These are phyloP conservation scores for Alces alces DNA, from an alignment of 2,113 vertebrate species.

Conservation along the genomic window DNA sequence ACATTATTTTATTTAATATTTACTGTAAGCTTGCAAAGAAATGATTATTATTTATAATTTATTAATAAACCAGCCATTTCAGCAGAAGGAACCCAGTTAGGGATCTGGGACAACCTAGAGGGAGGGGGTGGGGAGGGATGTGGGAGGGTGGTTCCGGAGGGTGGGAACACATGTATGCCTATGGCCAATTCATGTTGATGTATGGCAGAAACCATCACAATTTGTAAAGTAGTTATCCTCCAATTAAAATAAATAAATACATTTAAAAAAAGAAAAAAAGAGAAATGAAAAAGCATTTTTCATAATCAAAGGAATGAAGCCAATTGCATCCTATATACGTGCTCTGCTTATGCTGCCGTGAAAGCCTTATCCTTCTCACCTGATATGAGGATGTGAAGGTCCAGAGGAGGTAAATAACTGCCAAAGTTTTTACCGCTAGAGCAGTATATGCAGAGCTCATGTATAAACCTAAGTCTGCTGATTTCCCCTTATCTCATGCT, in stretches of 20 bases:
- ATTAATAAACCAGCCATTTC: background rate
- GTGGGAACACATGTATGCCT: background rate
- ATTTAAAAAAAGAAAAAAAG: background rate
- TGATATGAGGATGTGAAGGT: background rate
- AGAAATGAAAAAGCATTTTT: background rate
- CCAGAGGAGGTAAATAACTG: background rate
- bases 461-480: background rate
- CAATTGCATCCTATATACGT: background rate
- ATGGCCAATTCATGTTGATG: background rate
- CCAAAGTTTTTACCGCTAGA: background rate
- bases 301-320: constrained; percentile 3
- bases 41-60: constrained; percentile 27
- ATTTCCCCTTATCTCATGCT: background rate
- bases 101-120: background rate
- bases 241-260: background rate
- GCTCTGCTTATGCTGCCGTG: background rate
- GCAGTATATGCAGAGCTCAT: background rate
- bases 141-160: background rate
- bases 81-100: background rate
- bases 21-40: background rate
- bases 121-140: background rate
- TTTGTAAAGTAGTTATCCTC: background rate
- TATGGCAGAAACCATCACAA: background rate
- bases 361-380: background rate
- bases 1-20: constrained; percentile 17